A percentile compares a stretch with the other conserved stretches of the same genome.
These are phyloP conservation scores for Pseudomugil gertrudae DNA, from an alignment of 2,797 vertebrate genomes.

Conservation along the genomic window DNA sequence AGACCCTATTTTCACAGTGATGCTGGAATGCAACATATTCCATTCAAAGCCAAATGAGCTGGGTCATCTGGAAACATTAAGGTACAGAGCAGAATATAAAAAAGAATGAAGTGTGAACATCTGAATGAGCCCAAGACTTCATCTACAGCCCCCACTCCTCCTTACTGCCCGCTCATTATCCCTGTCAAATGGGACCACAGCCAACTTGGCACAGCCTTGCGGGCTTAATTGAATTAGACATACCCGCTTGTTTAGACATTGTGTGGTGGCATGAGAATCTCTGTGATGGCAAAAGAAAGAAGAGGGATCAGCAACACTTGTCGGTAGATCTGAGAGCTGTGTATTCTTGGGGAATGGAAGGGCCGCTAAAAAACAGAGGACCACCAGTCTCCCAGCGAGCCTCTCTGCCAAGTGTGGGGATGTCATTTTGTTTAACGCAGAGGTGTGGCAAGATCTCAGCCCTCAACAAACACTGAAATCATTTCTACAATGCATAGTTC, in stretches of 20 bases:
- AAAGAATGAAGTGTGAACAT: constrained; percentile 65
- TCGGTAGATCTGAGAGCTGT: constrained; percentile 79
- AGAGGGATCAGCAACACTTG: constrained; percentile 79
- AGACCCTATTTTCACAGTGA: constrained; percentile 54
- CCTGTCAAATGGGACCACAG: constrained; percentile 79
- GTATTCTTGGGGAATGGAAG: constrained; percentile 62
- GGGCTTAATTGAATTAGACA: constrained; percentile 89
- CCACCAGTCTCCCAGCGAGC: constrained; percentile 64
- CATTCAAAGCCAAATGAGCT: constrained; percentile 68
- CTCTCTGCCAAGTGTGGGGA: constrained; percentile 55
- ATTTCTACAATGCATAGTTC: not conserved
- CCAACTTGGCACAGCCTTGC: constrained; percentile 84
- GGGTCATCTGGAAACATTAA: constrained; percentile 74
- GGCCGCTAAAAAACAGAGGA: constrained; percentile 48
- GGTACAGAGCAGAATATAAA: constrained; percentile 59
- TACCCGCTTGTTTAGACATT: constrained; percentile 87
- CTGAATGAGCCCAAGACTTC: constrained; percentile 70
- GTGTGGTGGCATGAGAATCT: constrained; percentile 85
- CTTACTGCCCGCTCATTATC: constrained; percentile 80
- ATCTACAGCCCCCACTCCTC: constrained; percentile 56
- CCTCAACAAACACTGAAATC: constrained; percentile 15
- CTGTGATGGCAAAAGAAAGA: constrained; percentile 70
- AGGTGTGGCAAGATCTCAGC: constrained; percentile 23
- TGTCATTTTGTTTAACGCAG: constrained; percentile 38
- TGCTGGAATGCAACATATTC: constrained; percentile 79